These are phyloP conservation scores for Xiphophorus maculatus DNA, from an alignment of 2,113 vertebrate species.

Conservation along the genomic window DNA sequence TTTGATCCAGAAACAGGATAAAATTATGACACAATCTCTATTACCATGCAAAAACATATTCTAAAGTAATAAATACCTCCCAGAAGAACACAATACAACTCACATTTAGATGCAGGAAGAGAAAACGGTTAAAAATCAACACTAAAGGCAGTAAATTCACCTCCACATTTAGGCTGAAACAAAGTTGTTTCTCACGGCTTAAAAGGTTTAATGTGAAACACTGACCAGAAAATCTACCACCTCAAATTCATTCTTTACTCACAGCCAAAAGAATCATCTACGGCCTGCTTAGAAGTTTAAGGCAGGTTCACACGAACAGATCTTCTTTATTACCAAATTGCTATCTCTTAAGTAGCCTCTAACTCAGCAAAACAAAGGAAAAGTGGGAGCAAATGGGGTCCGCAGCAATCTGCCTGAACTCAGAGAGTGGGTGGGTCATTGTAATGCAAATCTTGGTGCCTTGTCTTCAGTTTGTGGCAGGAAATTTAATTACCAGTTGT, in stretches of 20 bases:
- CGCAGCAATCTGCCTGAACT: constrained; percentile 62
- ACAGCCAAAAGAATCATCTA: constrained; percentile 1
- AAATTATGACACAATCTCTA: not conserved
- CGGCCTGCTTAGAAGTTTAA: constrained; percentile 30
- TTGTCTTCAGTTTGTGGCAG: constrained; percentile 82
- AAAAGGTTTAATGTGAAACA: constrained; percentile 20
- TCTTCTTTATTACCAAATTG: constrained; percentile 41
- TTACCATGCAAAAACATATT: not conserved
- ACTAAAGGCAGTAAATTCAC: not conserved
- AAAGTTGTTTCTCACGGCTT: not conserved
- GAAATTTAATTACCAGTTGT: constrained; percentile 86
- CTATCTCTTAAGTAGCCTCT: constrained; percentile 39
- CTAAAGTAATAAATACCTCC: too few species aligned
- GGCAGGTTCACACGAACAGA: constrained; percentile 28
- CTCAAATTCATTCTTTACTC: constrained; percentile 8
- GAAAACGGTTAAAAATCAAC: not conserved
- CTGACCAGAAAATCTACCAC: not conserved
- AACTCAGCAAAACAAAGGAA: constrained; percentile 50
- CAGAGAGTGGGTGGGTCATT: constrained; percentile 70
- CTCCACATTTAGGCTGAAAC: not conserved
- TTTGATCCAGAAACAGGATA: not conserved
- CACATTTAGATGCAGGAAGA: not conserved
- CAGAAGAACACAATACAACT: too few species aligned
- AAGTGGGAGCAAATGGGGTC: constrained; percentile 32
- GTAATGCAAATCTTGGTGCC: constrained; percentile 83